Base-by-base conservation (phyloP, 2,888 invertebrate genomes). In the Encarsia formosa region DNA sequence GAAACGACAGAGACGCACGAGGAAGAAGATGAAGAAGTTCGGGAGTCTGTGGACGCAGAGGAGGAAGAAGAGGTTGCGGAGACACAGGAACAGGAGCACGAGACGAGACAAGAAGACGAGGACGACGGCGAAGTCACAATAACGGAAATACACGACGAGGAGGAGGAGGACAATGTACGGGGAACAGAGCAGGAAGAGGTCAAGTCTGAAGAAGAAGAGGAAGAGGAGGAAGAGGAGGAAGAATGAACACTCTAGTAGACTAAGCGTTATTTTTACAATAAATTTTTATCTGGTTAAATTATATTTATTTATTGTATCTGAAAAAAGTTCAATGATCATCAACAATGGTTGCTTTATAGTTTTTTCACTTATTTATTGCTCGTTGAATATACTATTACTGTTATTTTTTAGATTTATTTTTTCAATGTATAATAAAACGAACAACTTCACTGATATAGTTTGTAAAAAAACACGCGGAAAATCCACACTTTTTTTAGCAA, bases 161-260 rank as follows among this genome's bases (percentile, higher is more conserved):
- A 18, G 44, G 35, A n/a, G 9, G 58, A 61, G 26, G 59, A 58
- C 26, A 13, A 38, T n/a, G n/a, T n/a, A n/a, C n/a, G n/a, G n/a
- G n/a, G n/a, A n/a, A n/a, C n/a, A n/a, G n/a, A n/a, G 9, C 31
- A 49, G 11, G 57, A 56, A 37, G 59, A 61, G 44, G 50, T 20
- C 19, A 34, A 29, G 31, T 41, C 48, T 18, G 50, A 37, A 20
- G 52, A 53, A n/a, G 53, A 59, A 40, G 48, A 55, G 16, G 57
- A 54, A 8, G 58, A 58, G 42, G 51, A 53, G 16, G 40, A 43
- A 15, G 43, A 49, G n/a, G 45, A 56, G 34, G 24, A 34, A 22
- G n/a, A 41, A 29, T 4, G 8, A 16, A 16, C 20, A n/a, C n/a
- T n/a, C n/a, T n/a, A n/a, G n/a, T n/a, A n/a, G n/a, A n/a, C 6